Evolutionary conservation across 2,797 vertebrate species (phyloP).

Genomic region (Avahi laniger): DNA sequence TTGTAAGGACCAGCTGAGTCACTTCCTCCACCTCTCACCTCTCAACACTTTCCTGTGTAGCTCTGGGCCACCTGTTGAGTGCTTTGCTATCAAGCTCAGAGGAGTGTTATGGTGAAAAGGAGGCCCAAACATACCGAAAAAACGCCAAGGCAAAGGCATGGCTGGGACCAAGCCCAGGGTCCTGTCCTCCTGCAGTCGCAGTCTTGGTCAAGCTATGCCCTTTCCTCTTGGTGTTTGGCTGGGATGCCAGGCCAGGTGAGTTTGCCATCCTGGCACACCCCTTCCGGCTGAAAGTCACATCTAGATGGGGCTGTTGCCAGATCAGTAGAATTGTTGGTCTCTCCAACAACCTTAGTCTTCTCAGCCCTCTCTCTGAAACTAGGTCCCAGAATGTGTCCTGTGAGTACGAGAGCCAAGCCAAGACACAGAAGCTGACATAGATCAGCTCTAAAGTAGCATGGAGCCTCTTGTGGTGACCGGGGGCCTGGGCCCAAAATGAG

Average conservation of each 20-base stretch:
- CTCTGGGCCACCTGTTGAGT: neutral
- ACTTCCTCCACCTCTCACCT: neutral
- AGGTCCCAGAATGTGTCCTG: neutral
- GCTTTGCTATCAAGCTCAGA: neutral
- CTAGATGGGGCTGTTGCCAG: neutral
- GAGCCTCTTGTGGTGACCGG: neutral
- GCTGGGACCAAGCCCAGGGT: neutral
- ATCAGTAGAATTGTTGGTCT: neutral
- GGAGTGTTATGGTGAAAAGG: constrained; percentile 8
- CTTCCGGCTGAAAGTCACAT: constrained; percentile 25
- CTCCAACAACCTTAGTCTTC: neutral
- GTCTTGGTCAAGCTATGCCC: neutral
- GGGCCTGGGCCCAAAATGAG: neutral
- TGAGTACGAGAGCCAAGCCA: neutral
- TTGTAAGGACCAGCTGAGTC: neutral
- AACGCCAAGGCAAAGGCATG: neutral
- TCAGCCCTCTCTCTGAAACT: neutral
- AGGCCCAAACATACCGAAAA: neutral
- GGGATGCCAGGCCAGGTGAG: constrained; percentile 58
- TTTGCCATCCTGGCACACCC: constrained; percentile 21
- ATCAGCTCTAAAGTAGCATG: neutral
- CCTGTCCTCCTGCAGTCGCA: neutral
- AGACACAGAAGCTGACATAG: neutral
- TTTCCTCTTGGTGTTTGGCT: constrained; percentile 37
- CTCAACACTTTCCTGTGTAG: neutral